Evolutionary conservation across 2,113 vertebrate genomes (phyloP).

Genomic region (Oenanthe oenanthe): DNA sequence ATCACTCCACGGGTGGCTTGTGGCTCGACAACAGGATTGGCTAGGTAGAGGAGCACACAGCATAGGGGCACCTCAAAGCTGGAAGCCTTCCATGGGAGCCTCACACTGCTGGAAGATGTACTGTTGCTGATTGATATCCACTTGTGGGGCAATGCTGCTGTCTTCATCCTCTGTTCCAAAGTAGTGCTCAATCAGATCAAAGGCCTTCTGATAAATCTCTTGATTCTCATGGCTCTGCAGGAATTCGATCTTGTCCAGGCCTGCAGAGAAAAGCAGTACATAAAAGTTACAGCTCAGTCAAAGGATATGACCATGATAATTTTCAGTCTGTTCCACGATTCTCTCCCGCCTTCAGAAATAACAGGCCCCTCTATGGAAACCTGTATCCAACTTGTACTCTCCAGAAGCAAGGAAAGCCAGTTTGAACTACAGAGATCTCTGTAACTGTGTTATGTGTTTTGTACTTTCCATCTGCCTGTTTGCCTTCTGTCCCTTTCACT

Average conservation of each 20-base stretch:
- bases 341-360: background rate
- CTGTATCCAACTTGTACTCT: background rate
- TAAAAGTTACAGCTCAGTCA: background rate
- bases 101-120: conserved; percentile 98
- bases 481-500: background rate
- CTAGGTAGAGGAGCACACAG: conserved; percentile 66
- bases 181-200: conserved; percentile 97
- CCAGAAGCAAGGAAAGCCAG: background rate
- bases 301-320: background rate
- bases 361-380: background rate
- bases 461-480: background rate
- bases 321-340: background rate
- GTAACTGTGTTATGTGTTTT: background rate
- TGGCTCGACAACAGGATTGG: conserved; percentile 77
- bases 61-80: conserved; percentile 85
- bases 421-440: background rate
- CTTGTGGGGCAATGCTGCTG: conserved; percentile 89
- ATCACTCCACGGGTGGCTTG: conserved; percentile 77
- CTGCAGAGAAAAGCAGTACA: conserved; percentile 68
- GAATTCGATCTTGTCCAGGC: conserved; percentile 97
- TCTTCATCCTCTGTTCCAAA: conserved; percentile 97
- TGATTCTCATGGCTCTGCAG: conserved; percentile 97
- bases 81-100: conserved; percentile 98
- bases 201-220: conserved; percentile 99
- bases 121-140: conserved; percentile 97